Percentiles rank a stretch among this genome's conserved stretches.
phyloP scores from a whole-genome alignment of 2,797 vertebrate species.

The Monodelphis domestica region DNA sequence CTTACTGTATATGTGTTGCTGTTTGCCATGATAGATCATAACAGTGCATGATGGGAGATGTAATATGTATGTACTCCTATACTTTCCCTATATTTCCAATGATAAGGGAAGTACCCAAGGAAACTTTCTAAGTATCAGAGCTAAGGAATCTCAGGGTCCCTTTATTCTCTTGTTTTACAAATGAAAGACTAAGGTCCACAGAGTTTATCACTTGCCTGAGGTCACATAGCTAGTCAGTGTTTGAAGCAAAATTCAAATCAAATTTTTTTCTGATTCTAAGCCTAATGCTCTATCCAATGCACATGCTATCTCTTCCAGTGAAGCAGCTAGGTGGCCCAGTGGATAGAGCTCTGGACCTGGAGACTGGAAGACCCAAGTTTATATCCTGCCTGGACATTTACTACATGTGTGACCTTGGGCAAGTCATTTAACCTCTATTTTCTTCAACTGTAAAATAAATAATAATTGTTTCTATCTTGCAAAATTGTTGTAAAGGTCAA shows the following conservation, averaged over 20 bases:
- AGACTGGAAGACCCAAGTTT: not conserved
- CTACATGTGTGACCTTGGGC: not conserved
- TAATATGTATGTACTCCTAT: not conserved
- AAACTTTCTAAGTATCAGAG: not conserved
- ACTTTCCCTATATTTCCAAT: not conserved
- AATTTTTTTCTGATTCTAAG: not conserved
- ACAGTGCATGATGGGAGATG: not conserved
- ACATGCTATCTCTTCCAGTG: not conserved
- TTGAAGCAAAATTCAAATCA: not conserved
- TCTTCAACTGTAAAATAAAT: not conserved
- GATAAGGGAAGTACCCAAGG: not conserved
- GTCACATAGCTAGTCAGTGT: not conserved
- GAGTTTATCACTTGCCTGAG: not conserved
- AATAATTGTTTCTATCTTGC: not conserved
- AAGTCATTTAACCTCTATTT: not conserved
- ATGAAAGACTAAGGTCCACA: not conserved
- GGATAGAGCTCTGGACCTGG: not conserved
- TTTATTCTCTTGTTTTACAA: not conserved
- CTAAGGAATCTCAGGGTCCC: not conserved
- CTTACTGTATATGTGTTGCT: not conserved
- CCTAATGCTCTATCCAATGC: not conserved
- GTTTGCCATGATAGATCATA: too few relatives aligned
- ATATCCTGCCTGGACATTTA: not conserved
- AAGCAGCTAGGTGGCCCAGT: not conserved
- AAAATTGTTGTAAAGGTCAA: not conserved